Conservation (phyloP, 2,797 vertebrate species). For the Synanceia verrucosa region DNA sequence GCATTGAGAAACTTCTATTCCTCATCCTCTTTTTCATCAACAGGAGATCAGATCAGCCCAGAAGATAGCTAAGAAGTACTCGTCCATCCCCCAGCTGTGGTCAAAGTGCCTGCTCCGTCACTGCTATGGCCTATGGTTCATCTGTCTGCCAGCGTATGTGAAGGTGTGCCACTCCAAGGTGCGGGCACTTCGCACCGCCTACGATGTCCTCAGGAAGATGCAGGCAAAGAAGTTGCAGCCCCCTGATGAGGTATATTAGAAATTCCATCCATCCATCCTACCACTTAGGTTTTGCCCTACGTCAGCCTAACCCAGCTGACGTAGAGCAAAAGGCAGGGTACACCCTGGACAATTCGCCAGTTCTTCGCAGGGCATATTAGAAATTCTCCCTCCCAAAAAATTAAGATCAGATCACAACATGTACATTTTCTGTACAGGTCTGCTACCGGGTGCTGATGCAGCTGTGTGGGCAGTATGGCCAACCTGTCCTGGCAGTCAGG, state of each 20-base stretch:
- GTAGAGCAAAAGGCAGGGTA: too few species aligned
- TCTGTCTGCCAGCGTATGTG: constrained; percentile 95
- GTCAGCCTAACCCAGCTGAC: too few species aligned
- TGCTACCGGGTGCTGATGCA: constrained; percentile 98
- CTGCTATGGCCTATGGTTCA: constrained; percentile 98
- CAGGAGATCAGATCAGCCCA: constrained; percentile 97
- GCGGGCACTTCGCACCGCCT: constrained; percentile 91
- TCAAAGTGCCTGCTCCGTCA: constrained; percentile 94
- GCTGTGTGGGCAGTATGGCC: constrained; percentile 95
- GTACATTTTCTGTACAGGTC: constrained; percentile 79
- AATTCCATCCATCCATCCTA: too few species aligned
- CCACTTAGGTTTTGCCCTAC: too few species aligned
- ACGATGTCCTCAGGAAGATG: constrained; percentile 96
- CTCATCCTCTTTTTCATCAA: constrained; percentile 26
- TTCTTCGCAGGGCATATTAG: constrained; percentile 85
- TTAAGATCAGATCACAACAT: too few species aligned
- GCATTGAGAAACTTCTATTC: neutral
- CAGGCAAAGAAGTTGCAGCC: constrained; percentile 94
- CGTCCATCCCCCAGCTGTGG: constrained; percentile 97
- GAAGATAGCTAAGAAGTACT: constrained; percentile 95
- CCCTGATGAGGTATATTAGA: constrained; percentile 90
- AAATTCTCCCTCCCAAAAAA: too few species aligned
- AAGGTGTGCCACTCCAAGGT: constrained; percentile 97
- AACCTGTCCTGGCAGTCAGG: constrained; percentile 94
- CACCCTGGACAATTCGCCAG: too few species aligned